These are phyloP conservation scores for Hemicordylus capensis DNA, from an alignment of 2,113 vertebrate species.

Conservation along the genomic window DNA sequence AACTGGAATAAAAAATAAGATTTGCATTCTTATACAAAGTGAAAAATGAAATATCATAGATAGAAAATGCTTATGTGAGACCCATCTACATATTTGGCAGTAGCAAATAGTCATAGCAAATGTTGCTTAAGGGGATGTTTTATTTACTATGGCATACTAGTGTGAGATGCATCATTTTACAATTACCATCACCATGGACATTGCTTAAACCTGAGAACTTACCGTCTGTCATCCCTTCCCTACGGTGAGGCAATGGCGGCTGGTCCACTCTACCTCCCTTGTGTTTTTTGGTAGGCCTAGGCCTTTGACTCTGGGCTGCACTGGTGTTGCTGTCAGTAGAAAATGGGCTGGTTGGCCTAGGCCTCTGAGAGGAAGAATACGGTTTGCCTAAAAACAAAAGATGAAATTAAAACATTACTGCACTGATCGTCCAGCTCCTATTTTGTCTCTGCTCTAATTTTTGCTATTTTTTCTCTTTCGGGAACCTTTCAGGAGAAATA, in stretches of 20 bases:
- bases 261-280: constrained; percentile 85
- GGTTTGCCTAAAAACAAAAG: constrained; percentile 85
- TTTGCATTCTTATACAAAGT: background rate
- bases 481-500: background rate
- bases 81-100: background rate
- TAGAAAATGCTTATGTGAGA: rapidly evolving
- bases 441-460: constrained; percentile 33
- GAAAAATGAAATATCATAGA: background rate
- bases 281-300: constrained; percentile 90
- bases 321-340: constrained; percentile 92
- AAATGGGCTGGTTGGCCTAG: constrained; percentile 93
- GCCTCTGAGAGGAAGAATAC: constrained; percentile 86
- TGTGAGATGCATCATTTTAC: background rate
- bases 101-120: background rate
- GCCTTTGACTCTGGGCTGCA: constrained; percentile 89
- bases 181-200: background rate
- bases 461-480: constrained; percentile 34
- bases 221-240: constrained; percentile 92
- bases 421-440: constrained; percentile 5
- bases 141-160: background rate
- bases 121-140: background rate
- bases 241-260: constrained; percentile 86
- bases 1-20: background rate
- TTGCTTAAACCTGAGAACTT: constrained; percentile 59
- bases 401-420: constrained; percentile 44